Evolutionary conservation across 1,140 invertebrate genomes (phyloP).

Genomic region (Chlorops oryzae): DNA sequence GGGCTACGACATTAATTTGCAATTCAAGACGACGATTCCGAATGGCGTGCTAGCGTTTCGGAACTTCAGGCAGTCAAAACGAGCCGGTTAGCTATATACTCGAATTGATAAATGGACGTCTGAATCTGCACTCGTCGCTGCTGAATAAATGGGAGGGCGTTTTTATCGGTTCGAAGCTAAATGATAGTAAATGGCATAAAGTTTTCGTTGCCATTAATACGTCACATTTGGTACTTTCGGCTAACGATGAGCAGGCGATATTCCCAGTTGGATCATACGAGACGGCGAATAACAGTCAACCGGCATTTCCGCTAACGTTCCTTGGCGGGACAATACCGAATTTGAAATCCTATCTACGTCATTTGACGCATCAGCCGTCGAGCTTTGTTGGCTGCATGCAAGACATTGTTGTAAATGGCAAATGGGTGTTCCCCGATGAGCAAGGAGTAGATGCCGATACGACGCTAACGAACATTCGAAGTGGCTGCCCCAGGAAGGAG

Average conservation of each 20-base stretch:
- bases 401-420: slow-evolving; percentile 79
- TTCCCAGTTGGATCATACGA: slow-evolving; percentile 78
- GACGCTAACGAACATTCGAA: slow-evolving; percentile 53
- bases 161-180: slow-evolving; percentile 73
- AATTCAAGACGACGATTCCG: slow-evolving; percentile 84
- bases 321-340: slow-evolving; percentile 65
- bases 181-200: slow-evolving; percentile 82
- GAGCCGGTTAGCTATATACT: slow-evolving; percentile 65
- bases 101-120: slow-evolving; percentile 68
- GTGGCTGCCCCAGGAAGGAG: slow-evolving; percentile 67
- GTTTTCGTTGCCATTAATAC: slow-evolving; percentile 80
- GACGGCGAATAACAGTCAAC: slow-evolving; percentile 63
- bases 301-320: slow-evolving; percentile 74
- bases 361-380: slow-evolving; percentile 63
- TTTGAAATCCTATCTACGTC: slow-evolving; percentile 54
- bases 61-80: slow-evolving; percentile 56
- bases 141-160: slow-evolving; percentile 85
- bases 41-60: slow-evolving; percentile 80
- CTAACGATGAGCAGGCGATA: slow-evolving; percentile 83
- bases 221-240: slow-evolving; percentile 74
- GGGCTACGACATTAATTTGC: slow-evolving; percentile 80
- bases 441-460: slow-evolving; percentile 22
- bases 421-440: slow-evolving; percentile 57
- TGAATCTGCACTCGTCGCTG: slow-evolving; percentile 79
- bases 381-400: slow-evolving; percentile 87